phyloP scores from a whole-genome alignment of 2,113 vertebrate species.

The Notothenia coriiceps region DNA sequence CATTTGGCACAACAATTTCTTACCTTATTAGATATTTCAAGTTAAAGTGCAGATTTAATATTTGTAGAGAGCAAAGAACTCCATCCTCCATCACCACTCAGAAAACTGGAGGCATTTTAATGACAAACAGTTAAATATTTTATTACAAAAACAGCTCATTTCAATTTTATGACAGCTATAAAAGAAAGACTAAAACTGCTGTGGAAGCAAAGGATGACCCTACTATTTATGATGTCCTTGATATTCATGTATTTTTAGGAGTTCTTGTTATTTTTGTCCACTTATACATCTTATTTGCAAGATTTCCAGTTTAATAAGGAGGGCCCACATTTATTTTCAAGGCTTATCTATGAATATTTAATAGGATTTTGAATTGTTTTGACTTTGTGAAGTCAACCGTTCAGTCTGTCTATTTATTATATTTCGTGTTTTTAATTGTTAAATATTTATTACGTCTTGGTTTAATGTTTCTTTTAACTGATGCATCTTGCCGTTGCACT shows the following conservation, averaged over 20 bases:
- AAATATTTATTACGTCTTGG: too few relatives aligned
- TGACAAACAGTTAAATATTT: constrained; percentile 15
- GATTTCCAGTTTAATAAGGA: constrained; percentile 3
- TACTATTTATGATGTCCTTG: neutral
- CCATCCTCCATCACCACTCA: constrained; percentile 23
- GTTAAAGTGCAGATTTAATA: neutral
- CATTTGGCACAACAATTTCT: neutral
- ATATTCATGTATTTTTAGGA: constrained; percentile 25
- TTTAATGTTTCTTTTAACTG: too few relatives aligned
- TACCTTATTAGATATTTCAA: neutral
- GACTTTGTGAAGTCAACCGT: too few relatives aligned
- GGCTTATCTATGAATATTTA: constrained; percentile 28
- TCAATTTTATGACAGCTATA: constrained; percentile 1
- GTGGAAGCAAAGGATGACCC: constrained; percentile 1
- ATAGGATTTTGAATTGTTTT: neutral
- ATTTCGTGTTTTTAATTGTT: too few relatives aligned
- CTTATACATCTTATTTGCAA: constrained; percentile 6
- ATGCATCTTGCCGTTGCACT: too few relatives aligned
- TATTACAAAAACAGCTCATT: constrained; percentile 27
- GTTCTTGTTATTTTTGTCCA: constrained; percentile 11
- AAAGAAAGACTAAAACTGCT: neutral
- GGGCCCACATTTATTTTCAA: neutral
- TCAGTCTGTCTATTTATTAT: too few relatives aligned
- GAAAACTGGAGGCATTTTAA: constrained; percentile 19
- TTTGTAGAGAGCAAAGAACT: constrained; percentile 24